Evolutionary conservation across 2,113 vertebrate species (phyloP).

Genomic region (Mola mola): DNA sequence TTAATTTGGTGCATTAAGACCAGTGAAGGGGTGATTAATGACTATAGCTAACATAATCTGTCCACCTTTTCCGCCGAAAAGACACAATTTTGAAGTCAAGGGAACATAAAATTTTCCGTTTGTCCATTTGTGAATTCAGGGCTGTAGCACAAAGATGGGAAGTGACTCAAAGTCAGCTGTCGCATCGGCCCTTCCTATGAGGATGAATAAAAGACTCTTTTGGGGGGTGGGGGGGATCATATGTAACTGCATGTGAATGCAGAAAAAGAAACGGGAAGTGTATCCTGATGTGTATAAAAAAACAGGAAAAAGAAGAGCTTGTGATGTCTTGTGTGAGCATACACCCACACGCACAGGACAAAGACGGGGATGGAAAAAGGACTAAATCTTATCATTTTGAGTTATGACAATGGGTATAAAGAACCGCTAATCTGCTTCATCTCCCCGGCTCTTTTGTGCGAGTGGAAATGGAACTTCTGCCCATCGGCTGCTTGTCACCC

Average conservation of each 20-base stretch:
- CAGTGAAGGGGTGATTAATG: conserved; percentile 16
- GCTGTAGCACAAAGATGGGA: conserved; percentile 29
- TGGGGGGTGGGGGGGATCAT: conserved; percentile 4
- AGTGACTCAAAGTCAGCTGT: conserved; percentile 56
- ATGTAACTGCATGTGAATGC: conserved; percentile 19
- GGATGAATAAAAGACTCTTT: conserved; percentile 52
- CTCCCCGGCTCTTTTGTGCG: conserved; percentile 69
- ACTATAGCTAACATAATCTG: conserved; percentile 1
- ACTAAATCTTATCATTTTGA: conserved; percentile 77
- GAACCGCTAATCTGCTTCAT: conserved; percentile 77
- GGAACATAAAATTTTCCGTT: conserved; percentile 25
- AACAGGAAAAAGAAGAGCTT: conserved; percentile 13
- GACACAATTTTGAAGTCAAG: conserved; percentile 22
- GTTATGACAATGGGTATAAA: conserved; percentile 71
- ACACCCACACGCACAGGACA: conserved; percentile 12
- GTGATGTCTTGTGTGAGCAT: conserved; percentile 40
- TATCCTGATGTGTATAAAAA: conserved; percentile 32
- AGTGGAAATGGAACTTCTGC: conserved; percentile 78
- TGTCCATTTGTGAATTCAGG: conserved; percentile 42
- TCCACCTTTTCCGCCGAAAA: not conserved
- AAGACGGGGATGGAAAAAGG: conserved; percentile 30
- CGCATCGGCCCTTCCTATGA: conserved; percentile 29
- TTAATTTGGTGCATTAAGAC: conserved; percentile 11
- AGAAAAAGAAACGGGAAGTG: conserved; percentile 14
- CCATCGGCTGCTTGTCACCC: conserved; percentile 61